Evolutionary conservation across 1,140 invertebrate genomes (phyloP).

Genomic region (Drosophila pandora): DNA sequence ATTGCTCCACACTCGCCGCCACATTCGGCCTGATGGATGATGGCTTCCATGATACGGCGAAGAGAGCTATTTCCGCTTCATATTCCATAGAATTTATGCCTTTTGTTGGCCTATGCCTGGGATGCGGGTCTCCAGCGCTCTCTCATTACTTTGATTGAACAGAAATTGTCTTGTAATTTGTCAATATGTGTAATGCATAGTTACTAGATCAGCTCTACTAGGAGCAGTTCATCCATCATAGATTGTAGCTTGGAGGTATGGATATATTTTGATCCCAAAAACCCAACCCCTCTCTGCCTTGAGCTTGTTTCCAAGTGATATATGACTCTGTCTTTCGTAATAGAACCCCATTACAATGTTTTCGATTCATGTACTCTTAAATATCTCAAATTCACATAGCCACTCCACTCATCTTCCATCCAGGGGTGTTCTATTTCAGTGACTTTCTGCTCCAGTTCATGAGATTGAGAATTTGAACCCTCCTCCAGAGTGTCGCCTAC

Average conservation of each 20-base stretch:
- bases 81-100: background rate
- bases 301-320: slow-evolving; percentile 35
- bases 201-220: background rate
- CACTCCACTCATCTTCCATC: slow-evolving; percentile 3
- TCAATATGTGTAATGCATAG: slow-evolving; percentile 34
- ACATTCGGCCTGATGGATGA: slow-evolving; percentile 39
- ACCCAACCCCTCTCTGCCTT: slow-evolving; percentile 21
- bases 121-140: slow-evolving; percentile 28
- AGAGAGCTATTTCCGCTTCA: slow-evolving; percentile 29
- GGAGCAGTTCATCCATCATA: background rate
- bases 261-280: slow-evolving; percentile 1
- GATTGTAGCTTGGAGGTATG: background rate
- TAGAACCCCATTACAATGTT: slow-evolving; percentile 28
- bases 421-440: slow-evolving; percentile 44
- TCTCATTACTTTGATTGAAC: slow-evolving; percentile 41
- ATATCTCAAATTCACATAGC: slow-evolving; percentile 30
- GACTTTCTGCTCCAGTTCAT: slow-evolving; percentile 36
- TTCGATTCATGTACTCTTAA: slow-evolving; percentile 32
- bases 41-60: slow-evolving; percentile 29
- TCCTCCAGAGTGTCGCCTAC: slow-evolving; percentile 17
- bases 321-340: slow-evolving; percentile 29
- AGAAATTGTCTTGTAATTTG: slow-evolving; percentile 29
- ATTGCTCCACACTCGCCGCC: slow-evolving; percentile 51
- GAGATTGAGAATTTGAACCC: slow-evolving; percentile 39
- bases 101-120: slow-evolving; percentile 6